Conservation (phyloP, 1,140 invertebrate species). For the Drosophila nikananu region DNA sequence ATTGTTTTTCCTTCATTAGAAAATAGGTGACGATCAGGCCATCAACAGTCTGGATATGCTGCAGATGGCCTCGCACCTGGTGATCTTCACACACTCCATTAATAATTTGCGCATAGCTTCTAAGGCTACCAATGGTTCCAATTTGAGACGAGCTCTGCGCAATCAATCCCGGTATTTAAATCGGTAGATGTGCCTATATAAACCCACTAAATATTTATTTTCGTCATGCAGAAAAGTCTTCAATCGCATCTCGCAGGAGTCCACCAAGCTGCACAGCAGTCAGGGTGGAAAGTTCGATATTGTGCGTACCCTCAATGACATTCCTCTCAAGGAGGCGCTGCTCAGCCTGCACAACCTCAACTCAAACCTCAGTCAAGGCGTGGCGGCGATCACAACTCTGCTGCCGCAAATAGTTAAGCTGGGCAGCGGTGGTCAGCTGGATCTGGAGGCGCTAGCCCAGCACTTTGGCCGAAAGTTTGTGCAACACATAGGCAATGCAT, state of each 20-base stretch:
- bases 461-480: constrained; percentile 70
- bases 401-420: constrained; percentile 44
- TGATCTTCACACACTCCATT: constrained; percentile 75
- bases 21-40: constrained; percentile 63
- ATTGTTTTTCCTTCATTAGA: constrained; percentile 2
- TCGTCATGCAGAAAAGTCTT: constrained; percentile 38
- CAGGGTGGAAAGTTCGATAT: constrained; percentile 61
- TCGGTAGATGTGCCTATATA: accelerated
- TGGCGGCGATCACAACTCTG: constrained; percentile 32
- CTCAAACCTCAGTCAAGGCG: constrained; percentile 45
- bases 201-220: too few relatives aligned
- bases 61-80: constrained; percentile 66
- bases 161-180: constrained; percentile 43
- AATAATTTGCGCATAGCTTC: constrained; percentile 73
- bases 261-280: constrained; percentile 46
- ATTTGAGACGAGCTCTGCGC: constrained; percentile 45
- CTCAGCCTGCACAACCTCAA: constrained; percentile 55
- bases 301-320: constrained; percentile 74
- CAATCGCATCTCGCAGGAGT: constrained; percentile 51
- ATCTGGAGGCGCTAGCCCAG: constrained; percentile 43
- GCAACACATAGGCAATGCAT: constrained; percentile 59
- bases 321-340: constrained; percentile 69
- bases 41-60: constrained; percentile 61
- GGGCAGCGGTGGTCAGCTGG: constrained; percentile 30
- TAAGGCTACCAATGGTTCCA: constrained; percentile 60